Base-by-base conservation (phyloP, 2,888 invertebrate species). In the Melangyna quadrimaculata region DNA sequence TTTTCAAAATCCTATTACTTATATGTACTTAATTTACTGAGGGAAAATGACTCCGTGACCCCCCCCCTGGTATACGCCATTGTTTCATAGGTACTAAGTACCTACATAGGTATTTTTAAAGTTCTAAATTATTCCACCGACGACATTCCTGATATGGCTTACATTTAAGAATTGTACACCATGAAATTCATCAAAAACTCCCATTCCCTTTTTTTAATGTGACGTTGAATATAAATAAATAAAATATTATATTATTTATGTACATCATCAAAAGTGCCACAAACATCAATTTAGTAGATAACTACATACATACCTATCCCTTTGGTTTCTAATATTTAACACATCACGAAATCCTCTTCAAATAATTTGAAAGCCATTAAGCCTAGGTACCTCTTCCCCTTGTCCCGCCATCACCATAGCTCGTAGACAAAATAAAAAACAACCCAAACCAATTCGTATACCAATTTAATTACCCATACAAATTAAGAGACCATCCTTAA, bases 401-500 rank as follows among this genome's bases (percentile, higher is more conserved):
- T 29, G n/a, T 4, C 24, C 22, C 19, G 9, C n/a, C n/a, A n/a
- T n/a, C n/a, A n/a, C n/a, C n/a, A n/a, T n/a, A n/a, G n/a, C 1
- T 0, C 14, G 3, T 37, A 35, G 32, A 35, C 14, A 22, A 37
- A 14, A 7, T 22, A 2, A n/a, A 1, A 14, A 24, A 14, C 22
- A 37, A 51, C 48, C 70, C 40, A 57, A 55, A 37, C 40, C 61
- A 35, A 22, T 75, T 55, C 71, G 10, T 29, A 45, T 29, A 45
- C 27, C 78, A 61, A 69, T 73, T 83, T 73, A 73, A 83, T 83
- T 78, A 69, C 63, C 78, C 73, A 70, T 63, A 78, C 73, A 83
- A 78, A 78, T 78, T 83, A 78, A 83, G 73, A 67, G 72, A 32
- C 73, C 72, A 73, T 77, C 72, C 37, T 27, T 48, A 63, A 17